Evolutionary conservation across 23 tunicate genomes (phyloP), one percentile per base, ranked within the genome.

Genomic region (Diplosoma virens): DNA sequence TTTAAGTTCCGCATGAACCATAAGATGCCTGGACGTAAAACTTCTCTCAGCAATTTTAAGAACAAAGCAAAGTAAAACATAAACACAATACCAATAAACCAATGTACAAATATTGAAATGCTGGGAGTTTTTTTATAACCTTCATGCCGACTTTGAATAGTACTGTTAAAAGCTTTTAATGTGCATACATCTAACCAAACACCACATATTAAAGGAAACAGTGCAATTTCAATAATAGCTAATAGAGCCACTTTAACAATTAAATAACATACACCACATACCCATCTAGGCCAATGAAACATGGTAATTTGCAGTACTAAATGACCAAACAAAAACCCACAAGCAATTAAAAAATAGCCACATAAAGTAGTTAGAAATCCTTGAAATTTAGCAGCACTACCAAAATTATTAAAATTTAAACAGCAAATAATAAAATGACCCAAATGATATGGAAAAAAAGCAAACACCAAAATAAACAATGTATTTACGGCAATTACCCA

Each of bases 401-500:
- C 76, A 32, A 71, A 72, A 30, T 25, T 20, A 33, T 78, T 71
- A 41, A 85, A 33, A 47, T 72, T 67, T 22, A 60, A 21, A n/a
- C 37, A 36, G 1, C 71, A n/a, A 4, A 85, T 73, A 50, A 79
- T 24, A 72, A 78, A 85, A 61, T 85, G 91, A n/a, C 96, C 96
- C 24, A 89, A 73, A 79, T 89, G 96, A 70, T 83, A 89, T 18
- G 96, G 96, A 71, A 87, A 88, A 76, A 81, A 88, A 0, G 95
- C 95, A 77, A 88, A 88, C 25, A 89, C 78, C 9, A 89, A 59
- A 56, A 89, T 89, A 32, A 89, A 83, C n/a, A 88, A 80, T 0
- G 96, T 89, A 60, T 89, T 83, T 30, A 83, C 71, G 3, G 96
- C 87, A 17, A 88, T 75, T 14, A 89, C 96, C 96, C 88, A 89